Conservation (phyloP, 1,140 invertebrate genomes). For the Cryptotermes secundus region DNA sequence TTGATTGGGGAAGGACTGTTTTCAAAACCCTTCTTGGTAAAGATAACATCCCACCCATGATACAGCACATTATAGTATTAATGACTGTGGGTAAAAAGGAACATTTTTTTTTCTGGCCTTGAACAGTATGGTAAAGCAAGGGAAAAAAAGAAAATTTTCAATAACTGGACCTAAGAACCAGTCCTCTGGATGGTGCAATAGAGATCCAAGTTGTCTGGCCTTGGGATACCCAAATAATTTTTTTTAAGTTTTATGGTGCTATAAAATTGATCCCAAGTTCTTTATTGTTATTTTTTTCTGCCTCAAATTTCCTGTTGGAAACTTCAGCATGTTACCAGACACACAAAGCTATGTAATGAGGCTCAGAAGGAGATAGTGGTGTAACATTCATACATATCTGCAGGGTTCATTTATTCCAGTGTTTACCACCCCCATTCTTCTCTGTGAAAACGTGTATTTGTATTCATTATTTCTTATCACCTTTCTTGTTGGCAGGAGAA, state of each 20-base stretch:
- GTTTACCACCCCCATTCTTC: too few species aligned
- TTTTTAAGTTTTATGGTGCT: background rate
- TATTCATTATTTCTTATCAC: too few species aligned
- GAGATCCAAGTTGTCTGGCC: background rate
- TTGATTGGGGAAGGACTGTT: too few species aligned
- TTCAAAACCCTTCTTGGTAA: background rate
- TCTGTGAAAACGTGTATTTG: too few species aligned
- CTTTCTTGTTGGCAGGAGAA: background rate
- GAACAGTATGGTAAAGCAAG: background rate
- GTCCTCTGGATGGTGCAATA: background rate
- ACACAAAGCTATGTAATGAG: too few species aligned
- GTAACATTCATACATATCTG: too few species aligned
- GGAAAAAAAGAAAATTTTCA: background rate
- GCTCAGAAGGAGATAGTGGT: too few species aligned
- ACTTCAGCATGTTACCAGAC: background rate
- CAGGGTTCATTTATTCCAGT: too few species aligned
- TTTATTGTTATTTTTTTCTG: background rate
- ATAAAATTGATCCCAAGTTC: background rate
- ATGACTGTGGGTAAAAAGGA: background rate
- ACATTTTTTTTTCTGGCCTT: background rate
- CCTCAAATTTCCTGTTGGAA: background rate
- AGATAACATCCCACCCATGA: background rate
- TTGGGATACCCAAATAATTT: background rate
- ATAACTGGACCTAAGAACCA: background rate
- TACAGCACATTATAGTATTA: background rate